Conservation (phyloP, 23 tunicate genomes). For the Phallusia fumigata region DNA sequence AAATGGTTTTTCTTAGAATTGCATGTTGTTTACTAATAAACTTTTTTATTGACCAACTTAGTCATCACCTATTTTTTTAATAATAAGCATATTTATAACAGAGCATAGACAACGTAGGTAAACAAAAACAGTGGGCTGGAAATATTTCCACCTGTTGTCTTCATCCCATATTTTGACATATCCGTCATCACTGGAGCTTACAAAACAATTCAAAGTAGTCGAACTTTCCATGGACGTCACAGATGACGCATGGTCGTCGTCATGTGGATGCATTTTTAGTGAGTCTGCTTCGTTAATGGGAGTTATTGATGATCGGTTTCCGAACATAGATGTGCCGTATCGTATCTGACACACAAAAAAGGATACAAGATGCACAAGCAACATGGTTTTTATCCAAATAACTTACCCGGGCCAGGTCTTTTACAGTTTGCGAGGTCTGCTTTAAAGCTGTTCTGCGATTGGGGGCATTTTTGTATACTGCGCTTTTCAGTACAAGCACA, state of each 20-base stretch:
- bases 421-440: background rate
- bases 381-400: too few relatives aligned
- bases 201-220: slow-evolving; percentile 50
- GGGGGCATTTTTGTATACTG: background rate
- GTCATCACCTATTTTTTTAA: too few relatives aligned
- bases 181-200: slow-evolving; percentile 73
- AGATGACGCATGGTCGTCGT: slow-evolving; percentile 55
- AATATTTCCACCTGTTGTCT: slow-evolving; percentile 49
- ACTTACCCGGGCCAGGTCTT: background rate
- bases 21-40: background rate
- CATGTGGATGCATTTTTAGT: slow-evolving; percentile 53
- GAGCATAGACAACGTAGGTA: too few relatives aligned
- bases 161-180: slow-evolving; percentile 88
- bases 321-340: background rate
- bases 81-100: too few relatives aligned
- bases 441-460: background rate
- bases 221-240: slow-evolving; percentile 59
- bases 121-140: too few relatives aligned
- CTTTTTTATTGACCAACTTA: too few relatives aligned
- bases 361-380: background rate
- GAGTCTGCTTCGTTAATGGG: slow-evolving; percentile 14
- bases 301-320: background rate
- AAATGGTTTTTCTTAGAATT: background rate
- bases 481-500: slow-evolving; percentile 8
- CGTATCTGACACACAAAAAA: background rate